Conservation (phyloP, 2,888 invertebrate genomes). For the Philaethria dido region DNA sequence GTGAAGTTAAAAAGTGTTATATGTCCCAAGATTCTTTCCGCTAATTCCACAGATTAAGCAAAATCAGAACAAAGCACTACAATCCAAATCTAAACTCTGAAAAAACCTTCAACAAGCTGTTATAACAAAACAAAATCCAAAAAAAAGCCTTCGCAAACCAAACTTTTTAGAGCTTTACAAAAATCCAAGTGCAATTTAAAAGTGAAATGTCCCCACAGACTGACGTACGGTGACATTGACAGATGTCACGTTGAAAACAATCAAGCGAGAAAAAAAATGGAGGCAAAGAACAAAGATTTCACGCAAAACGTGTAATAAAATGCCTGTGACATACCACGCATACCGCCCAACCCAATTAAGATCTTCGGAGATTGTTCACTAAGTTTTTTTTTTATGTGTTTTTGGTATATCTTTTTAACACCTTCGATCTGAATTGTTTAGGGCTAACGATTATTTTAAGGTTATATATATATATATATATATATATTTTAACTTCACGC, state of each 20-base stretch:
- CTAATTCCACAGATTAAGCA: no score
- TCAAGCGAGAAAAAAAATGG: slow-evolving; percentile 50
- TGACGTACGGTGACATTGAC: slow-evolving; percentile 57
- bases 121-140: not conserved
- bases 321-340: slow-evolving; percentile 61
- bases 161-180: slow-evolving; percentile 42
- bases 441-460: slow-evolving; percentile 15
- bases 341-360: slow-evolving; percentile 73
- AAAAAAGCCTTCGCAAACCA: slow-evolving; percentile 27
- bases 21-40: no score
- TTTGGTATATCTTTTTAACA: slow-evolving; percentile 63
- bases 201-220: slow-evolving; percentile 53
- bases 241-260: slow-evolving; percentile 54
- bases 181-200: slow-evolving; percentile 56
- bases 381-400: slow-evolving; percentile 47
- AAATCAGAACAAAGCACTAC: no score
- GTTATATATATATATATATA: no score
- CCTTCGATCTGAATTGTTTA: slow-evolving; percentile 52
- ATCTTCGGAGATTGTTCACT: slow-evolving; percentile 74
- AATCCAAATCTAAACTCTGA: not conserved
- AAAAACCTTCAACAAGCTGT: not conserved
- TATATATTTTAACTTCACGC: no score
- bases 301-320: slow-evolving; percentile 49
- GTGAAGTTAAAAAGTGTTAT: no score
- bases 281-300: slow-evolving; percentile 24